A percentile compares a stretch with the other conserved stretches of the same genome.
These are phyloP conservation scores for Menidia menidia DNA, from an alignment of 2,797 vertebrate species.

Conservation along the genomic window DNA sequence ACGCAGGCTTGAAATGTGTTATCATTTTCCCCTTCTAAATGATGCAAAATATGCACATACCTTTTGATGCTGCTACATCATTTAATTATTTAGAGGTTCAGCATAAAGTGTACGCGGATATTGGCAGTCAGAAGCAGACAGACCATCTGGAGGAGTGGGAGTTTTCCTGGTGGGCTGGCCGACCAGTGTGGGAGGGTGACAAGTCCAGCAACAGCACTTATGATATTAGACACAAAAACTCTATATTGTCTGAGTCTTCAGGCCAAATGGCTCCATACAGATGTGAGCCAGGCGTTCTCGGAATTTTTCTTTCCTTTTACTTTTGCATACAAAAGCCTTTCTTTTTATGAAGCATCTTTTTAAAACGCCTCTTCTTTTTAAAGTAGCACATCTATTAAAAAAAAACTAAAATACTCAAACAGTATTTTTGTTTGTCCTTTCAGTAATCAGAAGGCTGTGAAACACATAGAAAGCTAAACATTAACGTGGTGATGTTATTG, in stretches of 20 bases:
- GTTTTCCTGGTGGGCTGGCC: slow-evolving; percentile 59
- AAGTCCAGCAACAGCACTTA: slow-evolving; percentile 53
- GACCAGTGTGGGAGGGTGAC: slow-evolving; percentile 48
- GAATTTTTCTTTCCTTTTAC: too few species aligned
- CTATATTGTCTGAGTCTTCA: slow-evolving; percentile 32
- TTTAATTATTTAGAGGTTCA: slow-evolving; percentile 43
- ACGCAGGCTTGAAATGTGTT: not conserved
- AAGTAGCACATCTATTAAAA: too few species aligned
- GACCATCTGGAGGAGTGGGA: slow-evolving; percentile 73
- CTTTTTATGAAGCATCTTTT: too few species aligned
- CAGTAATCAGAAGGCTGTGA: too few species aligned
- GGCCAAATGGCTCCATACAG: slow-evolving; percentile 38
- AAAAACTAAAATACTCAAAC: too few species aligned
- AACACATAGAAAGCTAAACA: too few species aligned
- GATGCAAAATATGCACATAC: slow-evolving; percentile 5
- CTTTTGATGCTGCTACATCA: slow-evolving; percentile 18
- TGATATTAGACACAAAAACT: slow-evolving; percentile 20
- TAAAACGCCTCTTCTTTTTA: too few species aligned
- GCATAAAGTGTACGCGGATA: slow-evolving; percentile 44
- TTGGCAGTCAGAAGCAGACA: slow-evolving; percentile 61
- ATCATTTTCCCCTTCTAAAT: slow-evolving; percentile 17
- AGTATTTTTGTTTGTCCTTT: too few species aligned
- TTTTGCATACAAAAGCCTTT: too few species aligned
- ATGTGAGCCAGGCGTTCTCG: slow-evolving; percentile 35
- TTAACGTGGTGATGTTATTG: too few species aligned